These are phyloP conservation scores for Serripes groenlandicus DNA, from an alignment of 2,888 invertebrate genomes.

Conservation along the genomic window DNA sequence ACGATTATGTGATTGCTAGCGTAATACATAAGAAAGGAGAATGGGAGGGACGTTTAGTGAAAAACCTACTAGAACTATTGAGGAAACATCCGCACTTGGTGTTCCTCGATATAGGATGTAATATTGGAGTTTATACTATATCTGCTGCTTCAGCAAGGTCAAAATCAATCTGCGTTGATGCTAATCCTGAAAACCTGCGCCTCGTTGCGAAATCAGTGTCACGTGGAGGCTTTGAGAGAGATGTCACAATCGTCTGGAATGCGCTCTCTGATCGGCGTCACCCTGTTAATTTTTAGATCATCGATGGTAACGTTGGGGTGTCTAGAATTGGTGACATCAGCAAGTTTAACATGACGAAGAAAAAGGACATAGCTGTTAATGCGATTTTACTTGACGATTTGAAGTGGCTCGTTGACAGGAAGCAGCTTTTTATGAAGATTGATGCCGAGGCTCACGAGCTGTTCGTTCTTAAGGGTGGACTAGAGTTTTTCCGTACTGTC, in stretches of 20 bases:
- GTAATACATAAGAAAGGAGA: not conserved
- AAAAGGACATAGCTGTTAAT: not conserved
- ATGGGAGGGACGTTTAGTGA: not conserved
- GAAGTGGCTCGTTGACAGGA: not conserved
- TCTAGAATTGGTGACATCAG: conserved; percentile 31
- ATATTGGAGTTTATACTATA: conserved; percentile 49
- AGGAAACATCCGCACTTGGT: conserved; percentile 10
- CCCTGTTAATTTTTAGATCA: conserved; percentile 24
- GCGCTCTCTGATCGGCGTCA: conserved; percentile 50
- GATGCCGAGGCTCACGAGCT: conserved; percentile 8
- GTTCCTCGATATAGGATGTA: conserved; percentile 52
- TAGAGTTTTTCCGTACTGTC: conserved; percentile 6
- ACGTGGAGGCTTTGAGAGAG: conserved; percentile 20
- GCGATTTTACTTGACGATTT: conserved; percentile 26
- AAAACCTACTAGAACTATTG: not conserved
- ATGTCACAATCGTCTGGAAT: conserved; percentile 56
- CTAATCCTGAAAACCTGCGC: conserved; percentile 34
- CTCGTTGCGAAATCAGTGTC: conserved; percentile 39
- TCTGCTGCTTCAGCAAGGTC: conserved; percentile 20
- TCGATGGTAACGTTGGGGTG: conserved; percentile 54
- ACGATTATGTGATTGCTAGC: not conserved
- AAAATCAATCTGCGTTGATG: conserved; percentile 48
- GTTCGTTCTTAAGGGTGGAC: conserved; percentile 1
- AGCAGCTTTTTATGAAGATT: conserved; percentile 3
- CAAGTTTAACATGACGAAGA: not conserved